Evolutionary conservation across 2,113 vertebrate species (phyloP).

Genomic region (Donacobius atricapilla): DNA sequence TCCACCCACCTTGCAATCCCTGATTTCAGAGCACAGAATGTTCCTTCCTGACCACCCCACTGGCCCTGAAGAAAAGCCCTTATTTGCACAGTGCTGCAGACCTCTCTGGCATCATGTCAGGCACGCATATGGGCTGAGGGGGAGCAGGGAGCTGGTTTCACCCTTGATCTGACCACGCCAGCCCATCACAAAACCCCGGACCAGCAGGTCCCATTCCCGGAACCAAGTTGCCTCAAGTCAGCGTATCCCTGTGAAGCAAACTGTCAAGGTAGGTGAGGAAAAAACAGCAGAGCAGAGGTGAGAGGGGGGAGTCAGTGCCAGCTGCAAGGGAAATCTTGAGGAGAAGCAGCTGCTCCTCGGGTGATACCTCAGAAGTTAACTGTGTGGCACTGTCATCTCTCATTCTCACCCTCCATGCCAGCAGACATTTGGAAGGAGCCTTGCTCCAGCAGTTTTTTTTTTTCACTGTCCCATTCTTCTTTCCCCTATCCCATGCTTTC

Average conservation of each 20-base stretch:
- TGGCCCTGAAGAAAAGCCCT: rapidly evolving
- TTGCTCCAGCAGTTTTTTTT: not conserved
- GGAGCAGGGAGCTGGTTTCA: not conserved
- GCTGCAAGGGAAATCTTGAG: not conserved
- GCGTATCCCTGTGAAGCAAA: not conserved
- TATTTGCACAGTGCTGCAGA: not conserved
- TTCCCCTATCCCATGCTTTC: not conserved
- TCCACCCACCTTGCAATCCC: not conserved
- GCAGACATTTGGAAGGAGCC: not conserved
- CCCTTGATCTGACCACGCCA: not conserved
- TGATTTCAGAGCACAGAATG: not conserved
- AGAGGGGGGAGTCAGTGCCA: not conserved
- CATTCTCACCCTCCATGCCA: rapidly evolving
- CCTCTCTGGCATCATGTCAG: rapidly evolving
- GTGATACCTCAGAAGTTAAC: not conserved
- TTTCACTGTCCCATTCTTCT: not conserved
- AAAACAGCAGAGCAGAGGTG: not conserved
- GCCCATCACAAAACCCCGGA: not conserved
- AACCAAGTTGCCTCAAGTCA: not conserved
- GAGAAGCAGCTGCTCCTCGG: not conserved
- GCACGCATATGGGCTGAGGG: rapidly evolving
- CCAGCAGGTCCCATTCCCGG: not conserved
- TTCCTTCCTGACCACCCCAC: rapidly evolving
- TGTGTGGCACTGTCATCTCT: not conserved
- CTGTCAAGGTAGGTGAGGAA: not conserved